Evolutionary conservation across 2,113 vertebrate species (phyloP).

Genomic region (Cricetomys ansorgei): DNA sequence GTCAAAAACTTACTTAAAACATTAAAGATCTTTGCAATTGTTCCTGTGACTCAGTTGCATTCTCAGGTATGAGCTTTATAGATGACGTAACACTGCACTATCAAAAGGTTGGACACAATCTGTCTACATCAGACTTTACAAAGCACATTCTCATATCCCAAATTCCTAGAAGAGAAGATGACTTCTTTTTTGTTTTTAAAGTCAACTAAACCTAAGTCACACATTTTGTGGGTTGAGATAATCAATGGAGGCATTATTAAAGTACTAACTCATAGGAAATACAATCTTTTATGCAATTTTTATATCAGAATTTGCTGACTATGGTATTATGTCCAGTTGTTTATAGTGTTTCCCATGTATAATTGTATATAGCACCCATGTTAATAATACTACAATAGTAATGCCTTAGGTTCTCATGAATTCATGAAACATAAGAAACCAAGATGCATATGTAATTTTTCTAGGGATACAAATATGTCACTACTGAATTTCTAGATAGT

Average conservation of each 20-base stretch:
- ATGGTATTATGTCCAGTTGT: not conserved
- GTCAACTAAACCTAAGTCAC: not conserved
- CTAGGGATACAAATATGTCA: not conserved
- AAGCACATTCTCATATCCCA: not conserved
- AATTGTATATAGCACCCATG: not conserved
- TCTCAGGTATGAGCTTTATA: too few relatives aligned
- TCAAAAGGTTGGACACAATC: not conserved
- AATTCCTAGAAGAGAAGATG: not conserved
- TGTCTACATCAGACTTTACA: not conserved
- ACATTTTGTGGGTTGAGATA: not conserved
- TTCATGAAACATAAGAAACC: not conserved
- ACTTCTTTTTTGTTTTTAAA: constrained; percentile 35
- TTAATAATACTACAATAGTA: not conserved
- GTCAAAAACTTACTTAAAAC: too few relatives aligned
- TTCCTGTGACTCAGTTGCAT: not conserved
- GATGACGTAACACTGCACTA: too few relatives aligned
- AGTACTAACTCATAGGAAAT: not conserved
- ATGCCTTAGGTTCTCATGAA: not conserved
- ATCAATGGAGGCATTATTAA: not conserved
- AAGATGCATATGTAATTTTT: not conserved
- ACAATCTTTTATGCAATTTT: not conserved
- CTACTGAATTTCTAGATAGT: not conserved
- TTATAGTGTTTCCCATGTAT: not conserved
- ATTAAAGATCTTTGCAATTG: not conserved
- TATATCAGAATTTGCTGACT: not conserved